Conservation (phyloP, 2,113 vertebrate species). For the Athene cunicularia region DNA sequence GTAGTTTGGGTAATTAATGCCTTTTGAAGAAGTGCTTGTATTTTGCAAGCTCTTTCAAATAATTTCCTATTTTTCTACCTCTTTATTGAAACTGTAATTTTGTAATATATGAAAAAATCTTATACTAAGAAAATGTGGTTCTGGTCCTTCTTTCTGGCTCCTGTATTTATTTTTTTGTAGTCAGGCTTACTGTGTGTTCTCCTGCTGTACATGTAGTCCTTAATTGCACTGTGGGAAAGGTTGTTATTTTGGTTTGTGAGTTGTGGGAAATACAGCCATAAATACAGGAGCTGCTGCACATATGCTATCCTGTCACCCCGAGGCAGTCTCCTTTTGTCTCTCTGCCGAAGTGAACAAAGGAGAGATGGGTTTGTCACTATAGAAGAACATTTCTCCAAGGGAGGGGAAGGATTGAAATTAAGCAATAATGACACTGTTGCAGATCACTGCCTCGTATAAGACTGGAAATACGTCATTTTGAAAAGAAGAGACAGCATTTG, state of each 20-base stretch:
- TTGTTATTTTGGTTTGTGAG: not conserved
- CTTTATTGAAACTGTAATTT: constrained; percentile 49
- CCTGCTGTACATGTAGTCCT: not conserved
- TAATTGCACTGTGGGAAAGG: not conserved
- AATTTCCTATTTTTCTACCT: constrained; percentile 61
- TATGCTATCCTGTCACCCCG: not conserved
- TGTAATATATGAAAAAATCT: constrained; percentile 48
- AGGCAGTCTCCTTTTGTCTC: not conserved
- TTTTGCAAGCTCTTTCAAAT: constrained; percentile 35
- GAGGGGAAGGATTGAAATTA: not conserved
- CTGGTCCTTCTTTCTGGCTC: not conserved
- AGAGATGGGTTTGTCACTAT: not conserved
- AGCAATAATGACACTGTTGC: not conserved
- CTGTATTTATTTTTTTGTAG: not conserved
- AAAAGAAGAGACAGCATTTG: not conserved
- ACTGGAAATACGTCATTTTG: not conserved
- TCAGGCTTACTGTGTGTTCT: not conserved
- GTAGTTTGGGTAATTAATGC: not conserved
- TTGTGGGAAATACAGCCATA: not conserved
- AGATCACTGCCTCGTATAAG: rapidly evolving
- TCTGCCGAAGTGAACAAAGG: not conserved
- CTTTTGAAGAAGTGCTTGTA: not conserved
- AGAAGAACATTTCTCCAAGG: not conserved
- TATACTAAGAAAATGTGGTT: constrained; percentile 17
- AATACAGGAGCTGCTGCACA: not conserved